phyloP scores from a whole-genome alignment of 2,888 invertebrate species.

The Entomobrya proxima region DNA sequence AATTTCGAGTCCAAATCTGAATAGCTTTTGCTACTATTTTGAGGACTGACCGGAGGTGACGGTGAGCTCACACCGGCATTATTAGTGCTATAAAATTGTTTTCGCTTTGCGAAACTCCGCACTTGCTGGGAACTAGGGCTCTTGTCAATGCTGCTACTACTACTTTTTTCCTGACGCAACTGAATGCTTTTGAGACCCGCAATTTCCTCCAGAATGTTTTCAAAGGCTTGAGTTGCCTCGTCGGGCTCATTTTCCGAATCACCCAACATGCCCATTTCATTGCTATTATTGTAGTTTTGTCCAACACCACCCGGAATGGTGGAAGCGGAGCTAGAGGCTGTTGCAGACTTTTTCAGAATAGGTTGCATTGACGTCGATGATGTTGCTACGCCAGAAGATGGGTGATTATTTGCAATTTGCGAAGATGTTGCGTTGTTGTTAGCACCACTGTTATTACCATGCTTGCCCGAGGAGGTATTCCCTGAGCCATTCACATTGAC shows the following conservation, averaged over 20 bases:
- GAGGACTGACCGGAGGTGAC: slow-evolving; percentile 66
- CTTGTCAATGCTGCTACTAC: slow-evolving; percentile 58
- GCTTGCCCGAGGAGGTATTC: slow-evolving; percentile 35
- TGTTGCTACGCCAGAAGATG: slow-evolving; percentile 18
- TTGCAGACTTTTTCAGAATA: slow-evolving; percentile 71
- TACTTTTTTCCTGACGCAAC: slow-evolving; percentile 69
- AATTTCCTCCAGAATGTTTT: slow-evolving; percentile 75
- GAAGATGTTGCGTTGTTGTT: slow-evolving; percentile 25
- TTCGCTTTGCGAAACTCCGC: slow-evolving; percentile 73
- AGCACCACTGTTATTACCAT: slow-evolving; percentile 44
- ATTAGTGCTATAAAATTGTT: slow-evolving; percentile 70
- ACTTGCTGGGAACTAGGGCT: slow-evolving; percentile 65
- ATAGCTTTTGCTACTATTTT: slow-evolving; percentile 54
- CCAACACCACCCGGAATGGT: slow-evolving; percentile 38
- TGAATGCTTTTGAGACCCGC: slow-evolving; percentile 75
- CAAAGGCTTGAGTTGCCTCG: slow-evolving; percentile 73
- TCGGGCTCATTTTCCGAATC: slow-evolving; percentile 63
- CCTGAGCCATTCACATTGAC: slow-evolving; percentile 60
- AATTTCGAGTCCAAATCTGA: slow-evolving; percentile 72
- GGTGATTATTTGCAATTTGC: slow-evolving; percentile 50
- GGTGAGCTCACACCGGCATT: slow-evolving; percentile 48
- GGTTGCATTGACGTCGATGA: slow-evolving; percentile 54
- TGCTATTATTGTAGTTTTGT: slow-evolving; percentile 37
- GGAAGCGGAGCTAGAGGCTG: slow-evolving; percentile 41
- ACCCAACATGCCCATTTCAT: slow-evolving; percentile 35